Evolutionary conservation across 2,113 vertebrate species (phyloP).

Genomic region (Alligator mississippiensis): DNA sequence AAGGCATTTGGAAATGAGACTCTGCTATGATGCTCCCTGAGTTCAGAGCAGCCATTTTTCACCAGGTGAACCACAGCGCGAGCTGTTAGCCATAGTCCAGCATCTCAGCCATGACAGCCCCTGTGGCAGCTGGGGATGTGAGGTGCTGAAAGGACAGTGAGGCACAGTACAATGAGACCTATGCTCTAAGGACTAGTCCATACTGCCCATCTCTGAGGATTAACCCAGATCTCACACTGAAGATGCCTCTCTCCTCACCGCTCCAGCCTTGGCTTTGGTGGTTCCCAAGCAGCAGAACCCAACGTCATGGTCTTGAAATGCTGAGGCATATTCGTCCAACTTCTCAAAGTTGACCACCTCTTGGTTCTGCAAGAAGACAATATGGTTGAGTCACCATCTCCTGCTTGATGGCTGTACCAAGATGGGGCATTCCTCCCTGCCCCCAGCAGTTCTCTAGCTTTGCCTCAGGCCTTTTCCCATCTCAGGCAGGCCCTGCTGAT

Average conservation of each 20-base stretch:
- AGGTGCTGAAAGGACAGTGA: background rate
- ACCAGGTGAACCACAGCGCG: too few species aligned
- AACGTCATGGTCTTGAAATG: conserved; percentile 83
- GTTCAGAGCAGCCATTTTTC: too few species aligned
- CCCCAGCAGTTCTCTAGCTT: background rate
- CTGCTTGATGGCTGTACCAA: background rate
- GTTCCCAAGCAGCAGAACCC: conserved; percentile 70
- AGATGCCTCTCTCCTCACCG: conserved; percentile 76
- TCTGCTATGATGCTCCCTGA: too few species aligned
- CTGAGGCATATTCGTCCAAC: conserved; percentile 82
- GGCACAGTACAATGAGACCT: too few species aligned
- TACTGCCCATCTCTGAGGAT: too few species aligned
- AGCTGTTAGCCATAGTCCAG: too few species aligned
- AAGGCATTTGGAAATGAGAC: too few species aligned
- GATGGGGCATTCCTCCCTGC: background rate
- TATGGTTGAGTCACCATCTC: background rate
- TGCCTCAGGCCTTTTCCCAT: background rate
- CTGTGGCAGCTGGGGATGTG: too few species aligned
- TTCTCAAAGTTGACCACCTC: conserved; percentile 80
- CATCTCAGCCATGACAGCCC: too few species aligned
- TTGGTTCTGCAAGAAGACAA: conserved; percentile 73
- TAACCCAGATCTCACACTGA: too few species aligned
- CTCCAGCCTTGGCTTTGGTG: conserved; percentile 87
- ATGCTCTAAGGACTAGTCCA: too few species aligned
- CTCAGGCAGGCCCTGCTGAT: background rate